Base-by-base conservation (phyloP, 2,797 vertebrate genomes). In the Spheniscus humboldti region DNA sequence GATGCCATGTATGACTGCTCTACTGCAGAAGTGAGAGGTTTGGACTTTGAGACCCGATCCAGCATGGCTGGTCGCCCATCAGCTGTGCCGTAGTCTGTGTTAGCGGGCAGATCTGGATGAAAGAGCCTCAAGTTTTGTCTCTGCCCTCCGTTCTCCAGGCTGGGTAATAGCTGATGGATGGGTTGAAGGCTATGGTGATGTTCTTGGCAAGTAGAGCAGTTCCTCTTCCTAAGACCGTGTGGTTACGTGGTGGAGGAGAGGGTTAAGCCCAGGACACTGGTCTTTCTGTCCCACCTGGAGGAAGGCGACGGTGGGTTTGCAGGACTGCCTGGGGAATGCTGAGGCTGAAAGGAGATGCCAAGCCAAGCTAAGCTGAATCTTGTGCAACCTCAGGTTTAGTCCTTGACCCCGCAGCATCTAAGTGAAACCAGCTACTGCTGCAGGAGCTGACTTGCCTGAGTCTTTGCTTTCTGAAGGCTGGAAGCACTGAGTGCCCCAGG, bases 371-470 rank as follows among this genome's bases (percentile, higher is more conserved):
- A 63, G 16, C n/a, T 45, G 43, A 73, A 53, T 27, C 25, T 55
- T 53, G 9, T 20, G 20, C 30, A 35, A 28, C 41, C 31, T 80
- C 31, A 15, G 22, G n/a, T 35, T 55, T 68, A 43, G 35, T 25
- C 27, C 41, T 48, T 1, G 7, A n/a, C 24, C n/a, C 17, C 0
- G 7, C 31, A 55, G n/a, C 10, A 14, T 33, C 41, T 41, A 23
- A 55, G 59, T 20, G 22, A 89, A 68, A 41, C 30, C 20, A 18
- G 9, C 9, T 55, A 10, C 31, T 37, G 18, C 62, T 37, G 11
- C 9, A 8, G 35, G 35, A 72, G 57, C 28, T 0, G 2, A 17
- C 23, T 22, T 23, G 25, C 28, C 43, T 37, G 31, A 8, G 14
- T 30, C 43, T 76, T 78, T 11, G 4, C 9, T 47, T 89, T 39